Conservation (phyloP, 1,140 invertebrate genomes). For the Latrodectus geometricus region DNA sequence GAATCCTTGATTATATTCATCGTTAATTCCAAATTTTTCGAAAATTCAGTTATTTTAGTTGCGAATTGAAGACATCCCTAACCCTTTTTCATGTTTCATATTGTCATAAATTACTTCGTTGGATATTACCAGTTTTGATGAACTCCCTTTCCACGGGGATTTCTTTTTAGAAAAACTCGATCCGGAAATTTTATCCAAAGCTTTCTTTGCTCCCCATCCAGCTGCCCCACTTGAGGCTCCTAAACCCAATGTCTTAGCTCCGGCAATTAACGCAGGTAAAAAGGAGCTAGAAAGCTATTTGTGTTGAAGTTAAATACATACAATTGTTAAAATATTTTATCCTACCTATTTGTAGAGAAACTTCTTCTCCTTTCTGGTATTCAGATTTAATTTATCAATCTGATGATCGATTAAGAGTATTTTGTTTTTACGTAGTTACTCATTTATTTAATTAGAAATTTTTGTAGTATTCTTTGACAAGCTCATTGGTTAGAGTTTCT, state of each 20-base stretch:
- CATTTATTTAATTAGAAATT: slow-evolving; percentile 32
- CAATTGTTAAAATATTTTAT: background rate
- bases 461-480: background rate
- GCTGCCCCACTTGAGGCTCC: background rate
- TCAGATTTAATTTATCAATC: background rate
- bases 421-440: slow-evolving; percentile 19
- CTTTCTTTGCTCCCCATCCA: too few species aligned
- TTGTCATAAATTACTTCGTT: slow-evolving; percentile 26
- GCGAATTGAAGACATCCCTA: background rate
- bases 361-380: too few species aligned
- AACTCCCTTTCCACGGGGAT: background rate
- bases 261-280: background rate
- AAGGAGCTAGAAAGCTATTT: slow-evolving; percentile 9
- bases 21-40: background rate
- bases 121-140: slow-evolving; percentile 43
- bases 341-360: background rate
- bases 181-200: slow-evolving; percentile 26
- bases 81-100: slow-evolving; percentile 26
- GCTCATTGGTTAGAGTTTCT: background rate
- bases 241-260: background rate
- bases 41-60: slow-evolving; percentile 6
- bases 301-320: slow-evolving; percentile 13
- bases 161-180: slow-evolving; percentile 12
- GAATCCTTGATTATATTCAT: slow-evolving; percentile 11
- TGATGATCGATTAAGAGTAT: background rate